Conservation (phyloP, 1,140 invertebrate genomes). For the Conus ventricosus region DNA sequence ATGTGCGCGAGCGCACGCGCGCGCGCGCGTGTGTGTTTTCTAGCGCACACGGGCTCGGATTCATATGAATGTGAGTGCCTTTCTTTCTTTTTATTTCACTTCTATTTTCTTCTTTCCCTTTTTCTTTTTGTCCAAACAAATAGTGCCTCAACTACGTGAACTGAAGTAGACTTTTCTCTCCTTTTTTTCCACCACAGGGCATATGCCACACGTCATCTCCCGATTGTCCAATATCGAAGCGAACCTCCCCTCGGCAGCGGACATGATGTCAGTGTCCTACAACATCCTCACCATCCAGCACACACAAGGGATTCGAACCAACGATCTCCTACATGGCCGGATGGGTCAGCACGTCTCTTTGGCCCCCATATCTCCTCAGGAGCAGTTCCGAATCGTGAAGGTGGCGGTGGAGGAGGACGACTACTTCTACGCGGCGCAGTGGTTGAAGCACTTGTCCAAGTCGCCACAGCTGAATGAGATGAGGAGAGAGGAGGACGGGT, state of each 20-base stretch:
- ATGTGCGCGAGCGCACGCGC: no score
- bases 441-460: constrained; percentile 29
- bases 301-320: constrained; percentile 26
- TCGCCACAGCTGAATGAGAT: constrained; percentile 1
- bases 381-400: constrained; percentile 28
- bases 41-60: no score
- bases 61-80: no score
- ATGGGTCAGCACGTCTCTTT: constrained; percentile 1
- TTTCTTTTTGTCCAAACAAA: neutral
- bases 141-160: no score
- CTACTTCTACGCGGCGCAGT: constrained; percentile 36
- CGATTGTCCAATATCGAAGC: constrained; percentile 30
- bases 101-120: neutral
- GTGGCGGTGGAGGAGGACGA: constrained; percentile 32
- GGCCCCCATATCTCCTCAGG: neutral
- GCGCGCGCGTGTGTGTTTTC: no score
- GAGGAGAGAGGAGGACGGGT: constrained; percentile 18
- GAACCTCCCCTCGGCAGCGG: constrained; percentile 16
- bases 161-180: neutral
- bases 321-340: constrained; percentile 1
- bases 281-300: constrained; percentile 33
- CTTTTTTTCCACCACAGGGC: neutral
- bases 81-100: neutral
- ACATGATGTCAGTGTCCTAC: constrained; percentile 16
- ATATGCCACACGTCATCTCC: constrained; percentile 25